These are phyloP conservation scores for Harpalus rubripes DNA, from an alignment of 2,888 invertebrate genomes.

Conservation along the genomic window DNA sequence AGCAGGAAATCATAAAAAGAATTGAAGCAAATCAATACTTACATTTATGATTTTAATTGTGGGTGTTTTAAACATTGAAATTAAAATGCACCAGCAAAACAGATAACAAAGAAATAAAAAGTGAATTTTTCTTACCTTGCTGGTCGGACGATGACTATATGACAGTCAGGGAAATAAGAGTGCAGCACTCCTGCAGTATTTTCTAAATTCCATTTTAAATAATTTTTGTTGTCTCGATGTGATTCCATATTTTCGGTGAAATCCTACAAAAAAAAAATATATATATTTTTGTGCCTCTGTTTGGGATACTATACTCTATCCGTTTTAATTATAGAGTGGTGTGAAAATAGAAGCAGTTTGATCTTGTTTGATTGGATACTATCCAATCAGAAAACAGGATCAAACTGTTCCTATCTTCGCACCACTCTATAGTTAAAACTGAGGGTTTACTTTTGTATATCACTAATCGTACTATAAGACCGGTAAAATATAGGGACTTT, in stretches of 20 bases:
- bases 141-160: conserved; percentile 86
- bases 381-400: no score
- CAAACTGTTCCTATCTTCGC: no score
- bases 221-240: conserved; percentile 85
- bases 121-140: conserved; percentile 80
- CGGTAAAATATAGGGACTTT: no score
- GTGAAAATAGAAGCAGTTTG: no score
- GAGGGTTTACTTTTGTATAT: no score
- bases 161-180: conserved; percentile 84
- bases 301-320: no score
- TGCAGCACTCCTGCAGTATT: conserved; percentile 85
- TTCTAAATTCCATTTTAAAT: conserved; percentile 90
- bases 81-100: background rate
- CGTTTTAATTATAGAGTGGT: no score
- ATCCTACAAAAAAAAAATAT: conserved; percentile 80
- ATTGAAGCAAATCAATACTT: conserved; percentile 20
- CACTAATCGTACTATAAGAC: no score
- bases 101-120: background rate
- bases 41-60: background rate
- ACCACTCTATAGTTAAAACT: no score
- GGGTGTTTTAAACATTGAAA: background rate
- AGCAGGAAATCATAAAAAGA: conserved; percentile 36
- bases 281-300: no score
- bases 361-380: no score
- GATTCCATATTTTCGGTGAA: conserved; percentile 89